Evolutionary conservation across 2,797 vertebrate species (phyloP).

Genomic region (Sarcophilus harrisii): DNA sequence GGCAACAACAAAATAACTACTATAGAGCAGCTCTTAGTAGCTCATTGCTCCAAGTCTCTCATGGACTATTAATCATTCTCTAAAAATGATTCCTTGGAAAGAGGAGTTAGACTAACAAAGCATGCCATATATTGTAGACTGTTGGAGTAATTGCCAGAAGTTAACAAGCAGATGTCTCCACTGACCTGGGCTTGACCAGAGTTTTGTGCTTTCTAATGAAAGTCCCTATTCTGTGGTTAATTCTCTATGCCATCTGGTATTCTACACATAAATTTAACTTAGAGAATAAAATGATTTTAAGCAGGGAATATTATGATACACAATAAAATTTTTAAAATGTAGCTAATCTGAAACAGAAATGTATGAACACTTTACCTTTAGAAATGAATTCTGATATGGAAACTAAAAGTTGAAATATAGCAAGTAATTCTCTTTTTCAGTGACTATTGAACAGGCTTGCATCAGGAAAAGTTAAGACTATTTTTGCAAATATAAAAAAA

Average conservation of each 20-base stretch:
- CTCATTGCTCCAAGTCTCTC: slow-evolving; percentile 59
- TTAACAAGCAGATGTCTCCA: slow-evolving; percentile 67
- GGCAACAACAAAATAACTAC: slow-evolving; percentile 31
- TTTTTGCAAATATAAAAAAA: neutral
- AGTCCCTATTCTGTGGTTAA: neutral
- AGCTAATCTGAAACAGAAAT: neutral
- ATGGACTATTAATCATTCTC: slow-evolving; percentile 59
- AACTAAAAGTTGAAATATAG: neutral
- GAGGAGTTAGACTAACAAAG: slow-evolving; percentile 56
- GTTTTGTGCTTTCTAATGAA: slow-evolving; percentile 4
- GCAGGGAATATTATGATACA: neutral
- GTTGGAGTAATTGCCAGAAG: slow-evolving; percentile 40
- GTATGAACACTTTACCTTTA: neutral
- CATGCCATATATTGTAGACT: slow-evolving; percentile 44
- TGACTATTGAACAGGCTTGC: neutral
- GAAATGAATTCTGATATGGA: neutral
- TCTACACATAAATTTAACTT: neutral
- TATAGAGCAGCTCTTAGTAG: neutral
- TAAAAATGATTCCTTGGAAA: slow-evolving; percentile 60
- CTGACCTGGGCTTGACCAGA: slow-evolving; percentile 39
- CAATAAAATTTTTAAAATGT: neutral
- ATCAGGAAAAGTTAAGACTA: neutral
- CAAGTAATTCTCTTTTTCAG: neutral
- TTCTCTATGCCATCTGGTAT: neutral
- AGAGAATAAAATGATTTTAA: neutral